Conservation (phyloP, 64 coral and sea anemone species). For the Anthopleura sola region DNA sequence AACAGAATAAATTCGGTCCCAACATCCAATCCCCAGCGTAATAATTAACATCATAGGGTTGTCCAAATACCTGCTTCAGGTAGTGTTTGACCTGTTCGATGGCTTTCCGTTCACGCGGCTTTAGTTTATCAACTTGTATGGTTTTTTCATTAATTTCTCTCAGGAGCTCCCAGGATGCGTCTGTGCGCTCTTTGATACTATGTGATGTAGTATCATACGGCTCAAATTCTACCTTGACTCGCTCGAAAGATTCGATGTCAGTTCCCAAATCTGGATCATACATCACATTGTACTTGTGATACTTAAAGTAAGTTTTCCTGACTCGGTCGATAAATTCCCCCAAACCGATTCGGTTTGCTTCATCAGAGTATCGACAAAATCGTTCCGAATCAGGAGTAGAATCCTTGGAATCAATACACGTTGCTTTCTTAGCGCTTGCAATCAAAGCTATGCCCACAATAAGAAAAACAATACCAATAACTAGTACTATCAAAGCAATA, state of each 20-base stretch:
- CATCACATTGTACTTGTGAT: conserved; percentile 42
- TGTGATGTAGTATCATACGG: conserved; percentile 64
- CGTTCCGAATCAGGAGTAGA: not conserved
- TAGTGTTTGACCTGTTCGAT: conserved; percentile 72
- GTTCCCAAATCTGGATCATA: conserved; percentile 50
- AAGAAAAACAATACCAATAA: conserved; percentile 13
- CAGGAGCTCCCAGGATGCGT: conserved; percentile 45
- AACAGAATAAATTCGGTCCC: conserved; percentile 91
- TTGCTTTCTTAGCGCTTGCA: conserved; percentile 16
- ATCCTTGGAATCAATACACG: not conserved
- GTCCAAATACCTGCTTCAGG: conserved; percentile 74
- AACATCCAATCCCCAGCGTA: conserved; percentile 91
- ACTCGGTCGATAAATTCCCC: conserved; percentile 54
- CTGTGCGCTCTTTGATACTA: conserved; percentile 54
- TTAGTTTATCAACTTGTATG: conserved; percentile 38
- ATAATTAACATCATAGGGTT: conserved; percentile 79
- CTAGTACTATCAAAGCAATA: conserved; percentile 19
- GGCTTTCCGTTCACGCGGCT: conserved; percentile 73
- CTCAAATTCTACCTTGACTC: conserved; percentile 27
- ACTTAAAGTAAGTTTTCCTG: conserved; percentile 39
- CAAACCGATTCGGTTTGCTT: conserved; percentile 60
- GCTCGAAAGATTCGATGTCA: not conserved
- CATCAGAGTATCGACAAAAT: conserved; percentile 49
- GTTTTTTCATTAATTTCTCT: conserved; percentile 43
- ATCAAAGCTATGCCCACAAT: conserved; percentile 54